Base-by-base conservation (phyloP, 2,888 invertebrate genomes). In the Polyploca ridens region DNA sequence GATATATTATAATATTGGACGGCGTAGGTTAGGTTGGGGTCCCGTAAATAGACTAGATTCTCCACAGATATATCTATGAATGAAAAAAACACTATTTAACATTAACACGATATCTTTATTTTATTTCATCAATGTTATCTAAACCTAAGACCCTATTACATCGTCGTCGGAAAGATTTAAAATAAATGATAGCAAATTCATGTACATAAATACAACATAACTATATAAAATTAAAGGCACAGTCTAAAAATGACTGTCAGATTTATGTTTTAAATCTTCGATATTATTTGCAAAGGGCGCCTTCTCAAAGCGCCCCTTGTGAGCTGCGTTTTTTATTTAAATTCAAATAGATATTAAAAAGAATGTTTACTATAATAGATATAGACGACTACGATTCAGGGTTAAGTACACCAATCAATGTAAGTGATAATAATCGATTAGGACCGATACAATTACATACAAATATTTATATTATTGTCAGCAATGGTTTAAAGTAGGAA, bases 401-500 rank as follows among this genome's bases (percentile, higher is more conserved):
- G 77, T 63, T 75, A 68, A 62, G 66, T 66, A 68, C 62, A 33
- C 60, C 67, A 73, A 54, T 54, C 19, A 10, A 54, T 54, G 10
- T 19, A 54, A 54, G 54, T 54, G 54, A 54, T 54, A 54, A 54
- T 54, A 54, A 54, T 19, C 10, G 19, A 54, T 19, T 54, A 54
- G 16, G 54, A 54, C n/a, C 19, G 66, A 75, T 77, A 74, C 72
- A 76, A 74, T 69, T 73, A 75, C 73, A 76, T 74, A 78, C 70
- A 71, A 68, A 67, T 60, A 70, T 73, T 73, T 74, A 68, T 81
- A 82, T 83, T 85, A 84, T 84, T 84, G 84, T 84, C 84, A 80
- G 82, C 72, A 78, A 81, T 76, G 76, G 75, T 73, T 70, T 68
- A 54, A 54, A 54, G 54, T 54, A 54, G 66, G 66, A 66, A 69